Evolutionary conservation across 2,113 vertebrate genomes (phyloP).

Genomic region (Chlamydotis undulata): DNA sequence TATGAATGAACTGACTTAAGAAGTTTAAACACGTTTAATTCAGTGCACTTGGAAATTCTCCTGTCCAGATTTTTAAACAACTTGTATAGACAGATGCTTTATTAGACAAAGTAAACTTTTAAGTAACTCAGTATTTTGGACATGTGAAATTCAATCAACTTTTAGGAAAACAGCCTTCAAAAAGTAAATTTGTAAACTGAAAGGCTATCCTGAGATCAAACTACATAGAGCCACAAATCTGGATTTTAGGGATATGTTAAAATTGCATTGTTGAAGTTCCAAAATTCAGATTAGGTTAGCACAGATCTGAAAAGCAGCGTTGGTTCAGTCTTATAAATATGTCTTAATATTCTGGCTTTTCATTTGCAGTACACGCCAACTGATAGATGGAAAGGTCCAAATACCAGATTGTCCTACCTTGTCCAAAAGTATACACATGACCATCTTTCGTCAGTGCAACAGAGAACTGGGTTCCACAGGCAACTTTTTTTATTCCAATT

Average conservation of each 20-base stretch:
- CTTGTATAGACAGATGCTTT: background rate
- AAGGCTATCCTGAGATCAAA: background rate
- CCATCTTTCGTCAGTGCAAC: constrained; percentile 86
- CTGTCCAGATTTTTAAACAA: background rate
- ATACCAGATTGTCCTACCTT: constrained; percentile 71
- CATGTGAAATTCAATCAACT: background rate
- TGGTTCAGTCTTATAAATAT: background rate
- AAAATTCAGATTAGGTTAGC: background rate
- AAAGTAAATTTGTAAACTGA: background rate
- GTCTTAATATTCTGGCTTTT: background rate
- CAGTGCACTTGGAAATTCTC: background rate
- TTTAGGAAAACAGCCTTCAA: background rate
- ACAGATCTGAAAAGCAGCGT: background rate
- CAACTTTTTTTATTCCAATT: constrained; percentile 86
- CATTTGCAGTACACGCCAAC: background rate
- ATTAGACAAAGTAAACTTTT: background rate
- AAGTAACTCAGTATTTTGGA: background rate
- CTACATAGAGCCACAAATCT: background rate
- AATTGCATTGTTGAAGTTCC: background rate
- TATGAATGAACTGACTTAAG: background rate
- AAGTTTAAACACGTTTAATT: background rate
- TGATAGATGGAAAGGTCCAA: background rate
- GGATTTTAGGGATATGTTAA: background rate
- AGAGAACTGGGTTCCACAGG: constrained; percentile 87
- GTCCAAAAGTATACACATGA: constrained; percentile 85